Evolutionary conservation across 2,888 invertebrate genomes (phyloP).

Genomic region (Rhaphigaster nebulosa): DNA sequence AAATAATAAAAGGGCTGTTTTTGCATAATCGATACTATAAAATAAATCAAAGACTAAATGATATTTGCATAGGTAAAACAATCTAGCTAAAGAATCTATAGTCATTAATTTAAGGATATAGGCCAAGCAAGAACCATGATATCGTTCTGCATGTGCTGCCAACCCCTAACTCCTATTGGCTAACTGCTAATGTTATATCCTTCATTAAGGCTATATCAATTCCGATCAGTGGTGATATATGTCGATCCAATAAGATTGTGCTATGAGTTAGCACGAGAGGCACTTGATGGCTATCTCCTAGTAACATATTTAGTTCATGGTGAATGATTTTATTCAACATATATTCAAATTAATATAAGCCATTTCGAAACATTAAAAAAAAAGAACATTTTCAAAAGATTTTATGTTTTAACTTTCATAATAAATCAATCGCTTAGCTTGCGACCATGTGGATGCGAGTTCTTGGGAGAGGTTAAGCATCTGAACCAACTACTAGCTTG

Average conservation of each 20-base stretch:
- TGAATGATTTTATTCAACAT: background rate
- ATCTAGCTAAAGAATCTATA: background rate
- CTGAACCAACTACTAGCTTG: no score
- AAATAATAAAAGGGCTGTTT: background rate
- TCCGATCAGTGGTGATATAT: background rate
- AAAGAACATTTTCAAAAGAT: no score
- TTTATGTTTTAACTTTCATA: no score
- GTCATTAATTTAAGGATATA: conserved; percentile 16
- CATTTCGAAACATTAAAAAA: no score
- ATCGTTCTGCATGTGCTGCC: background rate
- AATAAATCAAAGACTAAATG: background rate
- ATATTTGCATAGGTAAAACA: background rate
- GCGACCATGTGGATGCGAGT: no score
- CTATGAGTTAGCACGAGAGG: background rate
- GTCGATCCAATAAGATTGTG: background rate
- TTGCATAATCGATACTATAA: background rate
- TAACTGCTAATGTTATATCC: background rate
- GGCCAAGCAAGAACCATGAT: background rate
- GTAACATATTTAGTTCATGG: background rate
- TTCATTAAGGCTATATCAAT: conserved; percentile 1
- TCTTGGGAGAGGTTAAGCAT: no score
- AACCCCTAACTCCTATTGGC: conserved; percentile 1
- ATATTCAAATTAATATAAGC: background rate
- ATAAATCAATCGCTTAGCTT: no score
- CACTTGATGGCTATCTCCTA: background rate